phyloP scores from a whole-genome alignment of 2,888 invertebrate genomes.

The Pelosia muscerda region DNA sequence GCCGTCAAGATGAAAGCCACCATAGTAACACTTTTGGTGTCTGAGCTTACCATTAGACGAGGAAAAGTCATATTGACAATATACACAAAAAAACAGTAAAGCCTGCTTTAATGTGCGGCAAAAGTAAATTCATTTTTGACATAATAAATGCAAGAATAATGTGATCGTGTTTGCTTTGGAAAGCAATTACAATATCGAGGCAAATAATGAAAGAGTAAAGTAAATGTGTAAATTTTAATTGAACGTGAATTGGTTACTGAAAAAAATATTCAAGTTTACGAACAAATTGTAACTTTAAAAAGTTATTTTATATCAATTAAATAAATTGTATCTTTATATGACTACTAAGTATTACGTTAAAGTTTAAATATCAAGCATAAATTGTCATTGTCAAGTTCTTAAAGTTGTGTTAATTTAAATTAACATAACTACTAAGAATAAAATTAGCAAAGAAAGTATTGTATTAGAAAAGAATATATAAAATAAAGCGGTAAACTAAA shows the following conservation, averaged over 20 bases:
- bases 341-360: neutral
- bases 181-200: conserved; percentile 13
- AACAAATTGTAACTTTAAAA: neutral
- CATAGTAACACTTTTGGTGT: too few relatives aligned
- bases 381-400: neutral
- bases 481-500: neutral
- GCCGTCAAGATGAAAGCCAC: too few relatives aligned
- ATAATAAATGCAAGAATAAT: conserved; percentile 11
- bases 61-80: too few relatives aligned
- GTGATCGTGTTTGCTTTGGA: conserved; percentile 9
- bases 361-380: neutral
- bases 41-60: too few relatives aligned
- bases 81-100: neutral
- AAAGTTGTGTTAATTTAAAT: neutral
- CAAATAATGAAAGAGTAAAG: conserved; percentile 24
- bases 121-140: neutral
- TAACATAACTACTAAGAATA: neutral
- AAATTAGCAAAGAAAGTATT: neutral
- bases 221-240: conserved; percentile 21
- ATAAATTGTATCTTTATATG: neutral
- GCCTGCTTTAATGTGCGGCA: neutral
- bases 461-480: too few relatives aligned
- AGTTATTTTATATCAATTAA: neutral
- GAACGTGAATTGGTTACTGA: conserved; percentile 15
- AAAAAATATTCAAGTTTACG: neutral